Conservation (phyloP, 1,140 invertebrate genomes). For the Drosophila punjabiensis region DNA sequence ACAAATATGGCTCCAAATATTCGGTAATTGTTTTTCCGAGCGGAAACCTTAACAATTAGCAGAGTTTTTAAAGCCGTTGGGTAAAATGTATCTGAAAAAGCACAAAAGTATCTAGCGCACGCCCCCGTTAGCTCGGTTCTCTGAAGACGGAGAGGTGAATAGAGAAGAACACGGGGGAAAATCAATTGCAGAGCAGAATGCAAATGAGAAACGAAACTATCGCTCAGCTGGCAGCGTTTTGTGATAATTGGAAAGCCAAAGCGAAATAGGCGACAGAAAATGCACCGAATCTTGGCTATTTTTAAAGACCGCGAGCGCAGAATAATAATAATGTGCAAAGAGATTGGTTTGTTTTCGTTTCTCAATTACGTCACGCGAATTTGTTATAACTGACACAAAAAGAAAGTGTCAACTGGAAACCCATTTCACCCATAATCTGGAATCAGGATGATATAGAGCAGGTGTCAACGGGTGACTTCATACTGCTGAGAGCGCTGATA, state of each 20-base stretch:
- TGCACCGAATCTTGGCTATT: constrained; percentile 65
- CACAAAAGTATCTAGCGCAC: constrained; percentile 54
- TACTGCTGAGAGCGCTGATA: constrained; percentile 31
- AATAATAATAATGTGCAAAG: constrained; percentile 10
- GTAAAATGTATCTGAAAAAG: constrained; percentile 21
- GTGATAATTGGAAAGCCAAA: constrained; percentile 69
- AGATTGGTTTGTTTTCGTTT: constrained; percentile 28
- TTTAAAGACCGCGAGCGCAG: constrained; percentile 38
- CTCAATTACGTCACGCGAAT: constrained; percentile 39
- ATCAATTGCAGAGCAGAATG: constrained; percentile 57
- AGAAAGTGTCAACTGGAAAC: constrained; percentile 1
- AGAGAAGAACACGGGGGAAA: constrained; percentile 37
- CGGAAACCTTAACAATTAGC: constrained; percentile 77
- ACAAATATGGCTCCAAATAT: constrained; percentile 69
- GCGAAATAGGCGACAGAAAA: constrained; percentile 58
- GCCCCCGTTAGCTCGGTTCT: constrained; percentile 51
- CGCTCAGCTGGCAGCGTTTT: constrained; percentile 49
- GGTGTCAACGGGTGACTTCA: constrained; percentile 32
- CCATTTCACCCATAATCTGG: constrained; percentile 24
- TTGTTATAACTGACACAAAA: constrained; percentile 16
- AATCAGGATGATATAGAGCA: constrained; percentile 19
- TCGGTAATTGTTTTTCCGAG: constrained; percentile 69
- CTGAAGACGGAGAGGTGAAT: constrained; percentile 12
- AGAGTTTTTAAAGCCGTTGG: constrained; percentile 30
- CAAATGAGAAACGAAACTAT: constrained; percentile 60